A percentile compares a stretch with the other conserved stretches of the same genome.
These are phyloP conservation scores for Malthinus flaveolus DNA, from an alignment of 2,888 invertebrate genomes.

Conservation along the genomic window DNA sequence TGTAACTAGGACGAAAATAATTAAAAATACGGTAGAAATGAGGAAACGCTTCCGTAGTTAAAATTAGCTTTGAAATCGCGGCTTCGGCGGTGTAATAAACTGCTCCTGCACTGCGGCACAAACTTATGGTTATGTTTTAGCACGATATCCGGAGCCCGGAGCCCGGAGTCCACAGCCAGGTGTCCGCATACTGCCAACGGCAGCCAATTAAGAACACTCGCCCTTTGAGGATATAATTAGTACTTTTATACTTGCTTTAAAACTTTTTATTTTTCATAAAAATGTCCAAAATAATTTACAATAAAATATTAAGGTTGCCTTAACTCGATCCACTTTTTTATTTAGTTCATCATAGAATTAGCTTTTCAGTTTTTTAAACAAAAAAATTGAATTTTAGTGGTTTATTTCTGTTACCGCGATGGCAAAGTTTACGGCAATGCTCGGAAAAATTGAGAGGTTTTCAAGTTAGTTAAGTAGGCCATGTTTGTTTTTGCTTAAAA, in stretches of 20 bases:
- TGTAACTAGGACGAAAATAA: conserved; percentile 17
- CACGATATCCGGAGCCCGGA: conserved; percentile 13
- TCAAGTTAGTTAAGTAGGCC: too few species aligned
- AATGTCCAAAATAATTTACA: conserved; percentile 1
- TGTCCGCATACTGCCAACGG: conserved; percentile 23
- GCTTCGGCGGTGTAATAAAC: conserved; percentile 31
- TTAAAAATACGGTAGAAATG: conserved; percentile 22
- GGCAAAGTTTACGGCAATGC: too few species aligned
- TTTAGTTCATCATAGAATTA: too few species aligned
- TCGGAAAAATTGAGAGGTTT: too few species aligned
- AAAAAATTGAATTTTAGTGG: too few species aligned
- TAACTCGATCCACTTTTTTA: too few species aligned
- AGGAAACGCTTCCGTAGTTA: conserved; percentile 26
- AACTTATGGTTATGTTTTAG: conserved; percentile 24
- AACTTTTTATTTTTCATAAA: conserved; percentile 19
- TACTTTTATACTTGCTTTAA: conserved; percentile 28
- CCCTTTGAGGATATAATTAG: conserved; percentile 30
- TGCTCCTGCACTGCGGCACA: conserved; percentile 35
- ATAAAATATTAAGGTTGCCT: too few species aligned
- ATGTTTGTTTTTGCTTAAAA: too few species aligned
- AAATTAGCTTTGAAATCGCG: conserved; percentile 51
- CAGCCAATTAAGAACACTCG: conserved; percentile 30
- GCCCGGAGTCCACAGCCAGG: conserved; percentile 22
- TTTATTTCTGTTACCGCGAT: too few species aligned
- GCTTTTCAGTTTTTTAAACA: too few species aligned